phyloP scores from a whole-genome alignment of 1,140 invertebrate genomes.

The Nephotettix cincticeps region DNA sequence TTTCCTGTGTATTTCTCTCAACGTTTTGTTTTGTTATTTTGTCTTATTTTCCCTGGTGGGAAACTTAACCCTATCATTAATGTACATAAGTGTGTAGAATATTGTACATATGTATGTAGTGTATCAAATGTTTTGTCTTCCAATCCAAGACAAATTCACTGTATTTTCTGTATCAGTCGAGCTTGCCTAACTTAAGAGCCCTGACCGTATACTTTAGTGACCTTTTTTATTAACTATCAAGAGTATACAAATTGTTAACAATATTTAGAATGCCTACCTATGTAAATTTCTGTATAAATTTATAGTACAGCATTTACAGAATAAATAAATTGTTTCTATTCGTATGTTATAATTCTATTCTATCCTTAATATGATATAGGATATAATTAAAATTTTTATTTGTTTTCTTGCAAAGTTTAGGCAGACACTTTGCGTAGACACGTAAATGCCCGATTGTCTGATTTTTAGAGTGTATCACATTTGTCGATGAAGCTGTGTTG shows the following conservation, averaged over 20 bases:
- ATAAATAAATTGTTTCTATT: slow-evolving; percentile 12
- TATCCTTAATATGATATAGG: no score
- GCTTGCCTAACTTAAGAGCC: neutral
- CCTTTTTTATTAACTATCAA: slow-evolving; percentile 3
- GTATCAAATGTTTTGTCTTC: neutral
- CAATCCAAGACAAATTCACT: neutral
- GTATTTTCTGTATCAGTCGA: slow-evolving; percentile 8
- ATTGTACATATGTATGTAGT: slow-evolving; percentile 7
- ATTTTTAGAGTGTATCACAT: no score
- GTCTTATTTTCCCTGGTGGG: no score
- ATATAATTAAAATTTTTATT: no score
- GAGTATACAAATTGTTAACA: neutral
- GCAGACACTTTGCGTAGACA: no score
- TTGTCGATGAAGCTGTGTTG: no score
- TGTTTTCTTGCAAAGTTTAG: no score
- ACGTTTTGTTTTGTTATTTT: no score
- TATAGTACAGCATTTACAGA: slow-evolving; percentile 14
- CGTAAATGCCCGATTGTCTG: no score
- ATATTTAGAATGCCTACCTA: neutral
- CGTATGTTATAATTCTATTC: neutral
- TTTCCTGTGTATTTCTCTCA: no score
- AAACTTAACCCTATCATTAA: no score
- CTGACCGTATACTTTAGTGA: no score
- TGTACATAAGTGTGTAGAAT: neutral
- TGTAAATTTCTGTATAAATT: slow-evolving; percentile 15